Percentiles rank a stretch among this genome's conserved stretches.
phyloP scores from a whole-genome alignment of 2,113 vertebrate species.

The Caranx ignobilis region DNA sequence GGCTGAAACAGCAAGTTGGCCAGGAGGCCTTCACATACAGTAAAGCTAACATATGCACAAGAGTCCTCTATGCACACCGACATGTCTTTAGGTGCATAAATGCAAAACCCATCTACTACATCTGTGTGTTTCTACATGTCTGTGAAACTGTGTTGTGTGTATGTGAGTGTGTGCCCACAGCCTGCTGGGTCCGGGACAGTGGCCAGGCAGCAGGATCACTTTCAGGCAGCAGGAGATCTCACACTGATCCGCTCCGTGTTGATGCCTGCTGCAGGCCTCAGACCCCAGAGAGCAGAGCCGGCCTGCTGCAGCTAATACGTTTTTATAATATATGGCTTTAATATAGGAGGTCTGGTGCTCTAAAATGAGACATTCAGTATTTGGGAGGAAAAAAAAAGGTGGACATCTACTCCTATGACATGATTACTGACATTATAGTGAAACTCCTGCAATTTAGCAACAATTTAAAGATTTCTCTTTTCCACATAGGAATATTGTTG shows the following conservation, averaged over 20 bases:
- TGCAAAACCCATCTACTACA: background rate
- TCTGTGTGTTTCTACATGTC: constrained; percentile 16
- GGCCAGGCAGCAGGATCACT: constrained; percentile 71
- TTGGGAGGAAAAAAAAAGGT: constrained; percentile 6
- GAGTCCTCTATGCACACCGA: background rate
- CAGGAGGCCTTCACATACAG: constrained; percentile 21
- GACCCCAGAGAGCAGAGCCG: constrained; percentile 48
- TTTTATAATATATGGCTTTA: constrained; percentile 61
- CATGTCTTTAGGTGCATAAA: background rate
- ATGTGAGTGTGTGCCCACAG: constrained; percentile 3
- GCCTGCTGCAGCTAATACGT: constrained; percentile 37
- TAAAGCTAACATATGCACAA: constrained; percentile 7
- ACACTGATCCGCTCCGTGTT: constrained; percentile 66
- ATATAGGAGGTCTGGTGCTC: constrained; percentile 36
- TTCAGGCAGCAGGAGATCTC: constrained; percentile 77
- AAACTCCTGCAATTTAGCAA: constrained; percentile 67
- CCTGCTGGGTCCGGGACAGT: constrained; percentile 69
- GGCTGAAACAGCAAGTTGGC: constrained; percentile 30
- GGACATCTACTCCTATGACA: constrained; percentile 40
- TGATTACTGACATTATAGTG: constrained; percentile 69
- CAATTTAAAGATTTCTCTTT: constrained; percentile 67
- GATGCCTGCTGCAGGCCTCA: constrained; percentile 59
- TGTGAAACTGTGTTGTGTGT: constrained; percentile 17
- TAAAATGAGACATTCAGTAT: constrained; percentile 38
- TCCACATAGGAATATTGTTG: constrained; percentile 53